Evolutionary conservation across 2,113 vertebrate species (phyloP), one percentile per base, ranked within the genome.

Genomic region (Laterallus jamaicensis): DNA sequence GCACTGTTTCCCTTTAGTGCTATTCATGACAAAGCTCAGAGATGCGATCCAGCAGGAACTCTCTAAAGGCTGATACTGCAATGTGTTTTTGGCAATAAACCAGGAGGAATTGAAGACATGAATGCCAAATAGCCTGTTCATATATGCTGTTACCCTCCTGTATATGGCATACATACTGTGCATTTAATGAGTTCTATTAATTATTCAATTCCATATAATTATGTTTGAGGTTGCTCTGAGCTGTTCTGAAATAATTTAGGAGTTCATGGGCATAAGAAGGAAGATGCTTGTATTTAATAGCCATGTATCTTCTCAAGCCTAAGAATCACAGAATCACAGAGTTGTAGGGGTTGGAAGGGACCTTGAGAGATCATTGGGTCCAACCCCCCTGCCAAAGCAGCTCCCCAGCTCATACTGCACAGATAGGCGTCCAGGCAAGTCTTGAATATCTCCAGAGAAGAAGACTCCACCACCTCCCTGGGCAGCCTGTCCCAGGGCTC

Each of bases 201-300:
- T 94, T 90, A 88, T 90, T 91, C 52, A 55, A 11, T 82, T 90
- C 44, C 37, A 12, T 67, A 28, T 93, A 83, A 90, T 91, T 89
- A 68, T 44, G 54, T 93, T 90, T 83, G 77, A 76, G 66, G 29
- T 89, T 93, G 69, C 69, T 90, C 69, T 84, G 78, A 95, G 88
- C 81, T 92, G 49, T 71, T 58, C 44, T 89, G 87, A 95, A 85
- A 54, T 83, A 79, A 77, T 88, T 77, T 39, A 82, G 74, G 44
- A 82, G 13, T 79, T 92, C 58, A 75, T 81, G 49, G 74, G 76
- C 93, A 40, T 78, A 25, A 89, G 70, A 87, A 71, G 21, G 15
- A 68, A 89, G 44, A 44, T 85, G 28, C 47, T 88, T 59, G 28
- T 40, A 21, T 79, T 91, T 85, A 77, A 86, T 79, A 83, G 56